These are phyloP conservation scores for Phaonia tiefii DNA, from an alignment of 2,888 invertebrate genomes.

Conservation along the genomic window DNA sequence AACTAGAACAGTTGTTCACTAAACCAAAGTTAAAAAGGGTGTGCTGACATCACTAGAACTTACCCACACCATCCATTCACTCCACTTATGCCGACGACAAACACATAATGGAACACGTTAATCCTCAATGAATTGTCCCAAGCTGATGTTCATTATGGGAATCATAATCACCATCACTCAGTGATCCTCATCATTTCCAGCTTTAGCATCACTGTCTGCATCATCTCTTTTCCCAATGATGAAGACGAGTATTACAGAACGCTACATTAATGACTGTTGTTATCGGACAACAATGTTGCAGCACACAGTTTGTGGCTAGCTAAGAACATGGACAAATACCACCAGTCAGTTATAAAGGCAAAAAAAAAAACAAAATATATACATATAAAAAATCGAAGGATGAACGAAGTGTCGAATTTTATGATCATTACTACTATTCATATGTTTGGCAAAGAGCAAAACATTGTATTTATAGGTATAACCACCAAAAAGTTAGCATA, in stretches of 20 bases:
- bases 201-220: neutral
- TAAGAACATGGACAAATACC: constrained; percentile 29
- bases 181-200: neutral
- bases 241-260: constrained; percentile 31
- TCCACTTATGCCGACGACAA: no score
- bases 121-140: constrained; percentile 51
- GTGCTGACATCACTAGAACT: no score
- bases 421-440: constrained; percentile 51
- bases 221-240: neutral
- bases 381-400: no score
- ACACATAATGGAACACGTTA: constrained; percentile 43
- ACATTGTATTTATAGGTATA: constrained; percentile 9
- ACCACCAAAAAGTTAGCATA: neutral
- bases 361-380: no score
- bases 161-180: constrained; percentile 19
- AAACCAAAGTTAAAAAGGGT: no score
- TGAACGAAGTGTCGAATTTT: constrained; percentile 55
- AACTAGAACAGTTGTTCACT: neutral
- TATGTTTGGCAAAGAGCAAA: neutral
- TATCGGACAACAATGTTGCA: constrained; percentile 62
- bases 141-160: constrained; percentile 52
- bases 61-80: no score
- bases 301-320: constrained; percentile 15
- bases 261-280: constrained; percentile 37
- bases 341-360: neutral